Base-by-base conservation (phyloP, 2,888 invertebrate genomes). In the Drosophila pullipes region DNA sequence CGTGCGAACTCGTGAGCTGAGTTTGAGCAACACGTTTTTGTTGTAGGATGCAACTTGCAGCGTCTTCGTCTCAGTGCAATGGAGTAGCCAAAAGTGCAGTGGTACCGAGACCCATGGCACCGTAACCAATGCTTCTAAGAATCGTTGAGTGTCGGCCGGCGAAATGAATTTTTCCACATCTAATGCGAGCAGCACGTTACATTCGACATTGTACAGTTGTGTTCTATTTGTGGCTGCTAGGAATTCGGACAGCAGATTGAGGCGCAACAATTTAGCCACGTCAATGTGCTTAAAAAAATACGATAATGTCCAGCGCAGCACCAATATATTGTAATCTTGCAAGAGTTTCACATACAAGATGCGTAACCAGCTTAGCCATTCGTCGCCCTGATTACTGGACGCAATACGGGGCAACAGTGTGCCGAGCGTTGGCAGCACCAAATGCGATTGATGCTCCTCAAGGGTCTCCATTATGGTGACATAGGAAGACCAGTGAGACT, bases 361-460 rank as follows among this genome's bases (percentile, higher is more conserved):
- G 11, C 90, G 77, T 9, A 90, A 60, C 87, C 89, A 85, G 16
- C n/a, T 28, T 2, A 62, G 30, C 71, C 82, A 78, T 28, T 63
- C 47, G 2, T 64, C 70, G 2, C 31, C 31, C 7, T 59, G 37
- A 16, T 61, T 50, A 16, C 44, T 39, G 18, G 57, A 18, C 6
- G 31, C 59, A 13, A 87, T 25, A 5, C 69, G 72, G 0, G 90
- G 81, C 50, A 86, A 1, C 3, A 86, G 57, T 0, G 83, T 88
- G 39, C 61, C 69, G 13, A 93, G 59, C 0, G 92, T 90, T 16
- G 93, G 93, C n/a, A 93, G 65, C 37, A 93, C 90, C 7, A 93
- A 66, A 69, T 93, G 93, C 2, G 93, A 92, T 69, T 93, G 93
- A 44, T 92, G 91, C 67, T 92, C 92, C 60, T 93, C 93, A 4